These are phyloP conservation scores for Palythoa heliodiscus DNA, from an alignment of 92 coral and sea anemone genomes.

Conservation along the genomic window DNA sequence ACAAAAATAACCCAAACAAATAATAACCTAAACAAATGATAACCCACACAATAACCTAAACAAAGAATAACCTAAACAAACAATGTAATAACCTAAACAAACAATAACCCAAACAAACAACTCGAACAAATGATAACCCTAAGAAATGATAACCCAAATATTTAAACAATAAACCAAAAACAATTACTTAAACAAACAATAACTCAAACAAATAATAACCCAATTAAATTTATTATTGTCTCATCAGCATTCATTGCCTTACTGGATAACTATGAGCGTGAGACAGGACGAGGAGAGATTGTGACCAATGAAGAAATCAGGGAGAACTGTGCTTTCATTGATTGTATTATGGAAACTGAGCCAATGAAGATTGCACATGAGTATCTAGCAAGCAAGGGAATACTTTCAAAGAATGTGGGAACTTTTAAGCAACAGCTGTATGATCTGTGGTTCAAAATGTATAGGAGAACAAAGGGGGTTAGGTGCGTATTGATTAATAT, in stretches of 20 bases:
- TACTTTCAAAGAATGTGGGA: slow-evolving; percentile 63
- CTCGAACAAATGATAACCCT: no score
- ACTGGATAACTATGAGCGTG: slow-evolving; percentile 92
- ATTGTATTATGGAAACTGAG: slow-evolving; percentile 85
- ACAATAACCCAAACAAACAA: no score
- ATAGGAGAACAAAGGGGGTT: slow-evolving; percentile 81
- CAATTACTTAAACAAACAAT: no score
- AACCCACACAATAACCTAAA: no score
- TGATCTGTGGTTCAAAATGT: slow-evolving; percentile 89
- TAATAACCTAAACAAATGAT: no score
- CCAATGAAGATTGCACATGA: slow-evolving; percentile 92
- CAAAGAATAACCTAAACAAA: no score
- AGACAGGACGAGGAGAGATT: slow-evolving; percentile 83
- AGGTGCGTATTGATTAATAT: slow-evolving; percentile 57
- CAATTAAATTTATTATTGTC: neutral
- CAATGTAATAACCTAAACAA: no score
- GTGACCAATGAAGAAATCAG: slow-evolving; percentile 84
- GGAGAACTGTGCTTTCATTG: slow-evolving; percentile 91
- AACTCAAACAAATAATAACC: no score
- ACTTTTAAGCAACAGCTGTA: slow-evolving; percentile 77
- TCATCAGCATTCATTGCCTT: slow-evolving; percentile 83
- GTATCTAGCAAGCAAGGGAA: slow-evolving; percentile 65
- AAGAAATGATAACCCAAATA: no score
- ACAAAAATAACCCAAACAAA: no score
- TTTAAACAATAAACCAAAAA: no score